Conservation (phyloP, 1,140 invertebrate genomes). For the Papilio aristodemus region DNA sequence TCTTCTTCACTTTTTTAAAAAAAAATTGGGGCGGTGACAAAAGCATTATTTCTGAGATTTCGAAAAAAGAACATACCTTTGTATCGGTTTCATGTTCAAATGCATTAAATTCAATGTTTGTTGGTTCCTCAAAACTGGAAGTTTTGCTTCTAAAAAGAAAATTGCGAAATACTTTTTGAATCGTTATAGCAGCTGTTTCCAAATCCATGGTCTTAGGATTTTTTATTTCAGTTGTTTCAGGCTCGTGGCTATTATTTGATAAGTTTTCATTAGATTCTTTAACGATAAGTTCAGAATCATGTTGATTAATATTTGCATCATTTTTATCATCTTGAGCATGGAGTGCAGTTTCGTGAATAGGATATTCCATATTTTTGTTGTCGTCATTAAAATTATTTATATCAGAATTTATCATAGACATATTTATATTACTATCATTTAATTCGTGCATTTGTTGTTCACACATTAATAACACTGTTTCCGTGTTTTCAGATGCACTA, state of each 20-base stretch:
- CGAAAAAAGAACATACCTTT: slow-evolving; percentile 49
- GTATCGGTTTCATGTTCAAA: slow-evolving; percentile 53
- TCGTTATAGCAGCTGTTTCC: slow-evolving; percentile 72
- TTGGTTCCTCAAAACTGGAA: slow-evolving; percentile 63
- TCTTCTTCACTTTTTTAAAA: no score
- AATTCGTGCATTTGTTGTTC: not conserved
- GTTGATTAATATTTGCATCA: slow-evolving; percentile 7
- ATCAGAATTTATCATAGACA: not conserved
- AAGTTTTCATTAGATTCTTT: not conserved
- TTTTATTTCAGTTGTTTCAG: slow-evolving; percentile 20
- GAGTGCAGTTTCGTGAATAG: not conserved
- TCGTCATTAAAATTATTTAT: not conserved
- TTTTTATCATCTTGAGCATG: not conserved
- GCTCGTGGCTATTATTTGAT: slow-evolving; percentile 13
- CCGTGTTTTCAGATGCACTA: not conserved
- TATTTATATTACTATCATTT: not conserved
- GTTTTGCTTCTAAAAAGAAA: slow-evolving; percentile 73
- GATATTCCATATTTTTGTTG: not conserved
- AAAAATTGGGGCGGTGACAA: no score
- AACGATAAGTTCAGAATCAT: not conserved
- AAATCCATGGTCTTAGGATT: slow-evolving; percentile 57
- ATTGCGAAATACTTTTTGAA: slow-evolving; percentile 73
- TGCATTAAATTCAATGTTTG: slow-evolving; percentile 55
- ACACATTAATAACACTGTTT: not conserved
- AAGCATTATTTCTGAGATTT: no score